A percentile compares a stretch with the other conserved stretches of the same genome.
Conservation (phyloP, 64 coral and sea anemone genomes). For the Montipora efflorescens region DNA sequence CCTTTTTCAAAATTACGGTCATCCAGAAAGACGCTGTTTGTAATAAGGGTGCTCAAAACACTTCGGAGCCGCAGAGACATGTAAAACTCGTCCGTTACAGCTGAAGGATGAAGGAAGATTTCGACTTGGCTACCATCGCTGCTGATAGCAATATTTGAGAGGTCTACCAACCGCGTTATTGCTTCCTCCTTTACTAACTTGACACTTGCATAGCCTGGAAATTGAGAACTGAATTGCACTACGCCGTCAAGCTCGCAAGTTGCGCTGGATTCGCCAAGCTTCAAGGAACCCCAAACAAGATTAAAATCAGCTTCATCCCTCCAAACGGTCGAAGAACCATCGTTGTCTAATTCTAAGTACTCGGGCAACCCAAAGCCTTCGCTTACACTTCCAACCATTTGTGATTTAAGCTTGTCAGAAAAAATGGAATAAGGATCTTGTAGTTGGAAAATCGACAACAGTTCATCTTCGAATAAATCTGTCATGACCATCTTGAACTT, state of each 20-base stretch:
- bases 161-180: slow-evolving; percentile 26
- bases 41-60: slow-evolving; percentile 25
- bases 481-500: slow-evolving; percentile 44
- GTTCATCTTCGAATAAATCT: slow-evolving; percentile 50
- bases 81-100: slow-evolving; percentile 55
- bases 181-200: slow-evolving; percentile 40
- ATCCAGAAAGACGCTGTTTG: not conserved
- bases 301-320: slow-evolving; percentile 66
- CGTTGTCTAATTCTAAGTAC: slow-evolving; percentile 24
- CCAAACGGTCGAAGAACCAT: not conserved
- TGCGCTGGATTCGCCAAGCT: slow-evolving; percentile 3
- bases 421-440: slow-evolving; percentile 56
- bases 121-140: slow-evolving; percentile 41
- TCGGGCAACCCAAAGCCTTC: slow-evolving; percentile 64
- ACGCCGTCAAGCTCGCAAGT: not conserved
- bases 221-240: slow-evolving; percentile 41
- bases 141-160: slow-evolving; percentile 43
- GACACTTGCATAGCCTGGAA: slow-evolving; percentile 49
- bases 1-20: not conserved
- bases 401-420: slow-evolving; percentile 30
- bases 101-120: slow-evolving; percentile 42
- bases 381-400: slow-evolving; percentile 52
- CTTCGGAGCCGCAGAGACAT: slow-evolving; percentile 49
- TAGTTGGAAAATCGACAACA: slow-evolving; percentile 49
- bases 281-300: slow-evolving; percentile 45